These are phyloP conservation scores for Ricordea florida DNA, from an alignment of 92 coral and sea anemone genomes.

Conservation along the genomic window DNA sequence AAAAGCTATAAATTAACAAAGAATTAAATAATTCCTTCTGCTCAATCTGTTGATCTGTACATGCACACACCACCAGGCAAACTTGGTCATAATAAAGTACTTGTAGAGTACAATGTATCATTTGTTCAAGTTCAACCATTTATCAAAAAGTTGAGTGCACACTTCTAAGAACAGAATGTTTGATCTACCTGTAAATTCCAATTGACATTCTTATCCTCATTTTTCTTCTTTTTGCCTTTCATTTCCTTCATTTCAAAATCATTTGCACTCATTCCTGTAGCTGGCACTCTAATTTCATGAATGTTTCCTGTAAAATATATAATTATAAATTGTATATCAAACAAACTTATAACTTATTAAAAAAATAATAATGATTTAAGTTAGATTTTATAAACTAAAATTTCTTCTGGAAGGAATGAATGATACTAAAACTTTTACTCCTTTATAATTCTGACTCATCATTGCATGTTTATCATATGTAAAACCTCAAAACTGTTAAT, in stretches of 20 bases:
- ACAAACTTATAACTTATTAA: neutral
- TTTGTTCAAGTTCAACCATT: too few species aligned
- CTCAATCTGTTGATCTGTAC: neutral
- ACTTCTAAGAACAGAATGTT: too few species aligned
- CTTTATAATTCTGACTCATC: too few species aligned
- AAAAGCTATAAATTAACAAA: slow-evolving; percentile 76
- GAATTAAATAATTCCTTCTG: neutral
- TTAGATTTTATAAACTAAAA: too few species aligned
- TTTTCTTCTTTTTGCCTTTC: slow-evolving; percentile 48
- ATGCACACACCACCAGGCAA: neutral
- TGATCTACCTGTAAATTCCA: slow-evolving; percentile 88
- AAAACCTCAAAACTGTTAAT: too few species aligned
- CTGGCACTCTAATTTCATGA: slow-evolving; percentile 60
- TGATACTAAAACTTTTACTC: too few species aligned
- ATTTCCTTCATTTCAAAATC: slow-evolving; percentile 42
- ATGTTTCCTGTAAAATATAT: slow-evolving; percentile 49
- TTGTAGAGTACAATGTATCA: too few species aligned
- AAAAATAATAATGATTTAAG: neutral
- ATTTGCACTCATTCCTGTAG: slow-evolving; percentile 37
- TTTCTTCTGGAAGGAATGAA: too few species aligned
- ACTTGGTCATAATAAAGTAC: neutral
- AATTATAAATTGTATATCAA: neutral
- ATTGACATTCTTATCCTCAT: slow-evolving; percentile 55
- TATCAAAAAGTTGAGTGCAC: too few species aligned
- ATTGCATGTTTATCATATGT: too few species aligned